phyloP scores from a whole-genome alignment of 2,888 invertebrate species.

The Limnephilus marmoratus region DNA sequence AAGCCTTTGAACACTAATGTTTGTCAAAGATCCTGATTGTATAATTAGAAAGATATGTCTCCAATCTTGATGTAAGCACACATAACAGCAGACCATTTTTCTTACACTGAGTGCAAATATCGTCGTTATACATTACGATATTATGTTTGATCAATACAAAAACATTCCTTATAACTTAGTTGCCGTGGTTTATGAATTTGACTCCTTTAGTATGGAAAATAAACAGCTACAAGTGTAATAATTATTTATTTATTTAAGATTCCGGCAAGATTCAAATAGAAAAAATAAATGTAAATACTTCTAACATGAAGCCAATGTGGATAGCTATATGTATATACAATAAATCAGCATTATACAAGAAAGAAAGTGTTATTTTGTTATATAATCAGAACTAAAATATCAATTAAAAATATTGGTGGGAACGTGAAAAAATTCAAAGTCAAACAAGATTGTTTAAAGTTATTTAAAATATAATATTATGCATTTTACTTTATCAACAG shows the following conservation, averaged over 20 bases:
- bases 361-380: not conserved
- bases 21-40: not conserved
- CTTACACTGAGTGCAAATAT: not conserved
- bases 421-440: not conserved
- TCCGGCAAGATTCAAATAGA: conserved; percentile 11
- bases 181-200: not conserved
- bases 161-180: not conserved
- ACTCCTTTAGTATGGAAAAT: not conserved
- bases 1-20: not conserved
- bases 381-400: not conserved
- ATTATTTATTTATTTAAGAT: not conserved
- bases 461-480: not conserved
- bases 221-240: not conserved
- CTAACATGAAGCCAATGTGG: not conserved
- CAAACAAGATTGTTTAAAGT: not conserved
- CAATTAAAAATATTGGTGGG: not conserved
- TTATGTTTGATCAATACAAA: not conserved
- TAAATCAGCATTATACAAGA: not conserved
- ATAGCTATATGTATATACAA: not conserved
- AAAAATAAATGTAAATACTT: not conserved
- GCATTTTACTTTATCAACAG: not conserved
- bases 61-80: not conserved
- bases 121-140: too few species aligned
- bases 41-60: not conserved
- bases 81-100: not conserved